Percentiles rank a stretch among this genome's conserved stretches.
Conservation (phyloP, 2,888 invertebrate genomes). For the Mesorhabditis spiculigera region DNA sequence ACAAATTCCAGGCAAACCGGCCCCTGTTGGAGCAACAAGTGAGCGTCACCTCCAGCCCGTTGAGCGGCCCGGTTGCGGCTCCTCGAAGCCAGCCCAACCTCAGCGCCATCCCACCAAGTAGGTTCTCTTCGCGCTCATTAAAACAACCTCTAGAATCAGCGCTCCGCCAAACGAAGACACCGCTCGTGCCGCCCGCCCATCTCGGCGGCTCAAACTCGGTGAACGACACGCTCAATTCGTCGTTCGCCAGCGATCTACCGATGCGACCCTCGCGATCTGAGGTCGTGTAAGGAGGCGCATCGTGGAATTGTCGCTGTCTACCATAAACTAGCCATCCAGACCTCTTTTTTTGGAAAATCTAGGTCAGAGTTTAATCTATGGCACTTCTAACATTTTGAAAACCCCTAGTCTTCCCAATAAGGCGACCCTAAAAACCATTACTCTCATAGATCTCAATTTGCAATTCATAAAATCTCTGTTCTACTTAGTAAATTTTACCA, state of each 20-base stretch:
- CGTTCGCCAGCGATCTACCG: slow-evolving; percentile 25
- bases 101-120: slow-evolving; percentile 6
- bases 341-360: too few relatives aligned
- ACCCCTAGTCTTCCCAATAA: too few relatives aligned
- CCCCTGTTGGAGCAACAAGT: neutral
- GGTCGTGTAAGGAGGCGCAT: slow-evolving; percentile 20
- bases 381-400: too few relatives aligned
- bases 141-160: slow-evolving; percentile 38
- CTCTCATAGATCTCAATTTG: too few relatives aligned
- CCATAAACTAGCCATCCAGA: too few relatives aligned
- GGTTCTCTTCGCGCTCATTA: neutral
- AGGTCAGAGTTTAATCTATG: too few relatives aligned
- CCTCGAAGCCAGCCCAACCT: neutral
- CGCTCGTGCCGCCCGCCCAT: slow-evolving; percentile 14
- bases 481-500: too few relatives aligned
- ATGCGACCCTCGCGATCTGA: slow-evolving; percentile 29
- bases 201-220: slow-evolving; percentile 16
- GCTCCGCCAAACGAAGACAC: slow-evolving; percentile 21
- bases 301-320: neutral
- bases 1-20: neutral
- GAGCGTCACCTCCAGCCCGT: neutral
- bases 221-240: slow-evolving; percentile 24
- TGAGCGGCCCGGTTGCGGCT: slow-evolving; percentile 3
- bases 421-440: too few relatives aligned
- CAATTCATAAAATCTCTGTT: too few relatives aligned